Evolutionary conservation across 2,888 invertebrate genomes (phyloP), one percentile per base, ranked within the genome.

Genomic region (Drosophila macrospina): DNA sequence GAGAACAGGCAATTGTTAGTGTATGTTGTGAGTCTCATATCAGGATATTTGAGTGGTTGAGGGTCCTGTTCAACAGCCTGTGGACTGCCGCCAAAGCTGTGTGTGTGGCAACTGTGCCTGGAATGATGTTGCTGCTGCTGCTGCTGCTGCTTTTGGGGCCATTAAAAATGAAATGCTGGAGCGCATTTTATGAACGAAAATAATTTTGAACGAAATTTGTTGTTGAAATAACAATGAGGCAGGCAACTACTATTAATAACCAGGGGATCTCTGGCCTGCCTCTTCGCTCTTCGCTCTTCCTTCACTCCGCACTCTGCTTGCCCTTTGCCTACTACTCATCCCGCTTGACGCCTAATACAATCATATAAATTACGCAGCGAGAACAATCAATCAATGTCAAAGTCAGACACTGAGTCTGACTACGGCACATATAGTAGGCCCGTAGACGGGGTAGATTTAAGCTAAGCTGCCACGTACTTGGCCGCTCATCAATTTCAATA

Each of bases 321-420:
- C 28, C 28, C 28, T 45, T 44, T 41, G 20, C 20, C 28, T 13
- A 13, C 10, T 10, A 15, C n/a, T n/a, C n/a, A n/a, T 34, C 11
- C 26, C 37, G 16, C 47, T 56, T 44, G 45, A 36, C 68, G 55
- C 42, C 79, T 85, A 86, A 85, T 83, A 84, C 82, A 86, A 87
- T 88, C 87, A 84, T 80, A 85, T 85, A 85, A 88, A 88, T 88
- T 87, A 88, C 85, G 73, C 83, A 69, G 78, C 56, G 68, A 66
- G 74, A 75, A 82, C 83, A 82, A 86, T 86, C 85, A 86, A 86
- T 86, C 85, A 86, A 85, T 85, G 85, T 86, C 85, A 86, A 65
- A 78, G 75, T 69, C 83, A 84, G 85, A 69, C 80, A 65, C 70
- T 20, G 80, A 41, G 55, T 42, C 60, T 15, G 54, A 39, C 64